Evolutionary conservation across 2,797 vertebrate species (phyloP), one percentile per base, ranked within the genome.

Genomic region (Salmo trutta): DNA sequence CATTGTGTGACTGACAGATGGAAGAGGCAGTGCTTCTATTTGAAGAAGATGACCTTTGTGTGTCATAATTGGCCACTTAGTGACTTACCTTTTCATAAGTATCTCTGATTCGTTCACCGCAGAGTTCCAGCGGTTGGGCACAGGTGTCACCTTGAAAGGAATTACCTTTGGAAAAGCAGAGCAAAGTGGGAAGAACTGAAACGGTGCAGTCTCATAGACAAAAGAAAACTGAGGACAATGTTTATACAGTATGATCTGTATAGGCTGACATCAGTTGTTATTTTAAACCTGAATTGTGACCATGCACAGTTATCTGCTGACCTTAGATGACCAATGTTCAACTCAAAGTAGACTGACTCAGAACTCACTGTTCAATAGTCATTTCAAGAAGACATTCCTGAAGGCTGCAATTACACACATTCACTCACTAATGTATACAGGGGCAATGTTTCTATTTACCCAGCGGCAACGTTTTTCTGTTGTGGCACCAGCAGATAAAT

Each of bases 51-150:
- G 36, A 31, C 64, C 51, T 78, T 31, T 76, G 73, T 69, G 6
- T n/a, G 56, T 81, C 68, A 72, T 79, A 85, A 84, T 82, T 71
- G 80, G 33, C 53, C 69, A 62, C 54, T 78, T 74, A 77, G 36
- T 15, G 24, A 79, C 72, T 6, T 88, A 97, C 97, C 96, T 95
- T 85, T 91, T 78, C 15, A 91, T 87, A 1, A 97, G 91, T 8
- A 41, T 77, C 12, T 73, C 86, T 0, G 95, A 96, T 71, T 97
- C 94, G 77, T 94, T 91, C 0, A 95, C 96, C 85, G 87, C 79
- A 6, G 0, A 88, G 85, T 95, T 96, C 97, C 96, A 97, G 87
- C 93, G 90, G 27, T 95, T 92, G 5, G 90, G 93, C 31, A 87
- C 93, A 64, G 89, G 75, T 1, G 86, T 84, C 67, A 90, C 82